Percentiles rank a stretch among this genome's conserved stretches.
phyloP scores from a whole-genome alignment of 2,888 invertebrate genomes.

The Protophormia terraenovae region DNA sequence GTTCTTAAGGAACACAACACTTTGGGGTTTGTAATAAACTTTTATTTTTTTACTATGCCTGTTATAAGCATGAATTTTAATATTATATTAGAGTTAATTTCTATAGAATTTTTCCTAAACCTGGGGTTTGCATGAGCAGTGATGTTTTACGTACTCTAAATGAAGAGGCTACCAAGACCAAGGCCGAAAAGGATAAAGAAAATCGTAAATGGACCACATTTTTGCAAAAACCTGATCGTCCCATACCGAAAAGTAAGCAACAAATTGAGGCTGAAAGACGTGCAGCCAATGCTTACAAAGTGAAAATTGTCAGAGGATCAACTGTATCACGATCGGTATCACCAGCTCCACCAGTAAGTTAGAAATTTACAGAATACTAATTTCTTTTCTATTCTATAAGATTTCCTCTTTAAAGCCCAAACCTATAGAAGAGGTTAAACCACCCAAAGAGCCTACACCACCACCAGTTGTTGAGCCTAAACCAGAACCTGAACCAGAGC shows the following conservation, averaged over 20 bases:
- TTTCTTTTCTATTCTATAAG: not conserved
- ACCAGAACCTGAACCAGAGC: slow-evolving; percentile 60
- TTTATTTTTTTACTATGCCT: not conserved
- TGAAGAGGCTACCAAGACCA: slow-evolving; percentile 83
- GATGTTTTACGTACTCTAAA: slow-evolving; percentile 86
- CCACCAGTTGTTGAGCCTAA: slow-evolving; percentile 67
- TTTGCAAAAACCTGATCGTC: slow-evolving; percentile 87
- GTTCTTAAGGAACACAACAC: slow-evolving; percentile 86
- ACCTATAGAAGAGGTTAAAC: slow-evolving; percentile 39
- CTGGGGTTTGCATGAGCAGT: slow-evolving; percentile 85
- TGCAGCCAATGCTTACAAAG: slow-evolving; percentile 82
- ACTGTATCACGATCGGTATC: slow-evolving; percentile 71
- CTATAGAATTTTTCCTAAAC: slow-evolving; percentile 86
- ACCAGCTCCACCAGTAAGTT: slow-evolving; percentile 69
- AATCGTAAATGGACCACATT: slow-evolving; percentile 88
- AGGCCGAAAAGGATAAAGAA: slow-evolving; percentile 83
- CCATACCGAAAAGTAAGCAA: slow-evolving; percentile 83
- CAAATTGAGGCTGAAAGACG: slow-evolving; percentile 77
- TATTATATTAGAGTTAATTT: slow-evolving; percentile 84
- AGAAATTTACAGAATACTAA: not conserved
- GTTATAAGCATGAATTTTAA: slow-evolving; percentile 10
- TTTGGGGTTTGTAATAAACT: slow-evolving; percentile 83
- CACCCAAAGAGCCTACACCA: slow-evolving; percentile 49
- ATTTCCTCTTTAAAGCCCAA: not conserved
- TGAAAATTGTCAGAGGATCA: slow-evolving; percentile 83